Evolutionary conservation across 2,888 invertebrate species (phyloP).

Genomic region (Polydrusus cervinus): DNA sequence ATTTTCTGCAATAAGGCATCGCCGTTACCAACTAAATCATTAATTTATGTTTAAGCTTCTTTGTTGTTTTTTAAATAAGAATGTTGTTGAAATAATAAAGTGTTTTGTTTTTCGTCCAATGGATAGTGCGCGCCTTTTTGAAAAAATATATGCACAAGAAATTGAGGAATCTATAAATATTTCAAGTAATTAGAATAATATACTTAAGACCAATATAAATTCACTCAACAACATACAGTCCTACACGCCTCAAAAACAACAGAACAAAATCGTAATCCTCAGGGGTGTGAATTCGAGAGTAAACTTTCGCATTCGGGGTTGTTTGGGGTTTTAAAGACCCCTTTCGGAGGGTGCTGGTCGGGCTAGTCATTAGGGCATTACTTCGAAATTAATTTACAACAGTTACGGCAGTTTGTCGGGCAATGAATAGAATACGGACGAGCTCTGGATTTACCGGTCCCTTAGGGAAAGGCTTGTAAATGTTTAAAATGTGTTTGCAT

Average conservation of each 20-base stretch:
- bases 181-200: background rate
- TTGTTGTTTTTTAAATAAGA: too few species aligned
- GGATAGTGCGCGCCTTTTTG: too few species aligned
- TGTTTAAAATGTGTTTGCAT: constrained; percentile 52
- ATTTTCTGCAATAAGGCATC: too few species aligned
- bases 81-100: too few species aligned
- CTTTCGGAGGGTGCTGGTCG: constrained; percentile 56
- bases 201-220: constrained; percentile 19
- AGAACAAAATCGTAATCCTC: constrained; percentile 40
- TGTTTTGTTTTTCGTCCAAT: too few species aligned
- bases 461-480: constrained; percentile 41
- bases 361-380: constrained; percentile 70
- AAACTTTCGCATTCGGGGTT: constrained; percentile 44
- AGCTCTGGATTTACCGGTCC: constrained; percentile 41
- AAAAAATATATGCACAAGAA: too few species aligned
- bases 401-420: constrained; percentile 63
- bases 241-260: constrained; percentile 36
- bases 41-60: too few species aligned
- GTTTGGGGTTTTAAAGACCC: constrained; percentile 52
- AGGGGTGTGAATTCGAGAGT: constrained; percentile 51
- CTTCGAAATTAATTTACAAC: constrained; percentile 70
- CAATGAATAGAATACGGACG: constrained; percentile 61
- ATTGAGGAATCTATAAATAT: too few species aligned
- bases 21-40: too few species aligned
- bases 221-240: constrained; percentile 8